Base-by-base conservation (phyloP, 2,888 invertebrate species). In the Sphaerophoria rueppellii region DNA sequence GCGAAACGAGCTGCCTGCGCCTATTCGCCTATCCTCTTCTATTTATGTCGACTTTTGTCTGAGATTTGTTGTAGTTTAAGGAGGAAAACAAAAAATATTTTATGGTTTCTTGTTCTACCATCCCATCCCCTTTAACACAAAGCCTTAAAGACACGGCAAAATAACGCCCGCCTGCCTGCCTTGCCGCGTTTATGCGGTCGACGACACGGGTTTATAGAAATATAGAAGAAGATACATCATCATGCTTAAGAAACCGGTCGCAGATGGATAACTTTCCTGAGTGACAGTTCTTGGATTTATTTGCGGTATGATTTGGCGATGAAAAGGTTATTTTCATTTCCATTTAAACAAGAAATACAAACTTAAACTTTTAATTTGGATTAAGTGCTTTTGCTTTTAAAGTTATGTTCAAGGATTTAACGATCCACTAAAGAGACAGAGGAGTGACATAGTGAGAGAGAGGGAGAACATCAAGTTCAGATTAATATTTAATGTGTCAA, bases 1-100 rank as follows among this genome's bases (percentile, higher is more conserved):
- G 67, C 67, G 55, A 76, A 83, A 65, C 65, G 65, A 80, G 80
- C 80, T 75, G 79, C 71, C 71, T 83, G 83, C 52, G 63, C 14
- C 37, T 35, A 14, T 48, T 14, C 40, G 43, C 43, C 43, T 43
- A 9, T 0, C 40, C 12, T 9, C 43, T 43, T 43, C 34, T 14
- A 12, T n/a, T 14, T 7, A 32, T 34, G 50, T n/a, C 54, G 40
- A 52, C 67, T 67, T 54, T 67, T 67, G 67, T 67, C 67, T 67
- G 54, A 67, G 52, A 67, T 67, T 54, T 54, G 67, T 67, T 67
- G 50, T 50, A 37, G 35, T 67, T 67, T 16, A 16, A 1, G 24
- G 2, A 24, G 24, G 2, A 24, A 24, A 24, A 24, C 24, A 24
- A 24, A 24, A 24, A 24, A 16, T 61, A 46, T 9, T n/a, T 40